A percentile compares a stretch with the other conserved stretches of the same genome.
Evolutionary conservation across 2,113 vertebrate species (phyloP).

Genomic region (Lophura nycthemera): DNA sequence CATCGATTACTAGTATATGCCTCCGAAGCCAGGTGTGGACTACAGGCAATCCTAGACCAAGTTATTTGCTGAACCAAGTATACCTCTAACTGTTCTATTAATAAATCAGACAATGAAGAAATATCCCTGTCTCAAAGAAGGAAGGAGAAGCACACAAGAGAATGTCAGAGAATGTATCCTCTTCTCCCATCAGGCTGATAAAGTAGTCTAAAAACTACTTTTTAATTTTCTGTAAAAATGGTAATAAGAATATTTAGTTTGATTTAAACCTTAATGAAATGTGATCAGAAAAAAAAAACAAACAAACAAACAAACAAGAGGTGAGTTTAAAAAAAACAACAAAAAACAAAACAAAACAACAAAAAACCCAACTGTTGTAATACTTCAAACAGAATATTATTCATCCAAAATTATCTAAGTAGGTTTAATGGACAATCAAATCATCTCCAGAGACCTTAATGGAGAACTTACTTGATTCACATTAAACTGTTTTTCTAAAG

Average conservation of each 20-base stretch:
- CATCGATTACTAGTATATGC: not conserved
- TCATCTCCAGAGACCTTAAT: not conserved
- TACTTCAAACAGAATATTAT: not conserved
- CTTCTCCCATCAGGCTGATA: not conserved
- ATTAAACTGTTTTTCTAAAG: not conserved
- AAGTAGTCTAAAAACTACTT: not conserved
- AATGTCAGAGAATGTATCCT: not conserved
- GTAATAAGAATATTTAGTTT: not conserved
- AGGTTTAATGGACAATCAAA: slow-evolving; percentile 24
- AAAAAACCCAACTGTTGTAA: not conserved
- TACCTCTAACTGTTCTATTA: not conserved
- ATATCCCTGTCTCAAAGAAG: not conserved
- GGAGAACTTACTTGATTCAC: not conserved
- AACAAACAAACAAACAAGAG: not conserved
- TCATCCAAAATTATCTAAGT: not conserved
- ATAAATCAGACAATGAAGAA: slow-evolving; percentile 7
- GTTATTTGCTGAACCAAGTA: not conserved
- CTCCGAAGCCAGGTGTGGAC: not conserved
- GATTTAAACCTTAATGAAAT: not conserved
- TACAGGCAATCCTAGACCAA: not conserved
- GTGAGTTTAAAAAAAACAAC: not conserved
- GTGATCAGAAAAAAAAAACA: not conserved
- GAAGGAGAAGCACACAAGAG: not conserved
- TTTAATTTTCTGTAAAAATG: not conserved
- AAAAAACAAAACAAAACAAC: not conserved